phyloP scores from a whole-genome alignment of 1,140 invertebrate species.

The Brachionus manjavacas region DNA sequence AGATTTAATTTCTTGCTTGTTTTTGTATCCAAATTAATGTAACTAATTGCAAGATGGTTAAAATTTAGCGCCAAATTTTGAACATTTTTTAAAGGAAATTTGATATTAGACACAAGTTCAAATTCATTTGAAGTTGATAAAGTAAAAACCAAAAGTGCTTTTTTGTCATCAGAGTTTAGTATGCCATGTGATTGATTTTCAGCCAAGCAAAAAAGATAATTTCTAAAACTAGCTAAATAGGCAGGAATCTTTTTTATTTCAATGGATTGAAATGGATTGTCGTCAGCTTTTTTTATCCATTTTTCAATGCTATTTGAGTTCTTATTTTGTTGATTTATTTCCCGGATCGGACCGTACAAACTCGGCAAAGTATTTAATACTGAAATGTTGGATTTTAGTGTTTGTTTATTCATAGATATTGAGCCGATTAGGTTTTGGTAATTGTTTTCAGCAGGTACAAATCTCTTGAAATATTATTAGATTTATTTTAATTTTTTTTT shows the following conservation, averaged over 20 bases:
- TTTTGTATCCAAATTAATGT: background rate
- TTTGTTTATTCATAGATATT: background rate
- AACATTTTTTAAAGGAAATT: background rate
- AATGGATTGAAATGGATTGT: background rate
- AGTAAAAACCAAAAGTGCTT: background rate
- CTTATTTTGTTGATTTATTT: background rate
- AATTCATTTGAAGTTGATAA: background rate
- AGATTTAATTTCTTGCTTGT: background rate
- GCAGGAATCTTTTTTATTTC: background rate
- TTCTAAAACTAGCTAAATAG: slow-evolving; percentile 11
- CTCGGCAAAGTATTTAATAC: background rate
- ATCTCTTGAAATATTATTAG: background rate
- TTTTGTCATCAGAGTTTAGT: background rate
- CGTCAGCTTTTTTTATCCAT: background rate
- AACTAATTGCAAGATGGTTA: background rate
- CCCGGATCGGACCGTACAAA: background rate
- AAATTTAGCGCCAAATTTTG: background rate
- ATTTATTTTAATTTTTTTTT: background rate
- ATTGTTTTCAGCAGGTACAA: background rate
- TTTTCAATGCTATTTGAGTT: background rate
- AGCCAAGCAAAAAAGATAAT: slow-evolving; percentile 2
- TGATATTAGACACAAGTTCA: background rate
- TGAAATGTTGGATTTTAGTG: background rate
- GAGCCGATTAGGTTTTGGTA: background rate
- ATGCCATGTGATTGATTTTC: background rate